Evolutionary conservation across 2,888 invertebrate genomes (phyloP).

Genomic region (Branchipolynoe longqiensis): DNA sequence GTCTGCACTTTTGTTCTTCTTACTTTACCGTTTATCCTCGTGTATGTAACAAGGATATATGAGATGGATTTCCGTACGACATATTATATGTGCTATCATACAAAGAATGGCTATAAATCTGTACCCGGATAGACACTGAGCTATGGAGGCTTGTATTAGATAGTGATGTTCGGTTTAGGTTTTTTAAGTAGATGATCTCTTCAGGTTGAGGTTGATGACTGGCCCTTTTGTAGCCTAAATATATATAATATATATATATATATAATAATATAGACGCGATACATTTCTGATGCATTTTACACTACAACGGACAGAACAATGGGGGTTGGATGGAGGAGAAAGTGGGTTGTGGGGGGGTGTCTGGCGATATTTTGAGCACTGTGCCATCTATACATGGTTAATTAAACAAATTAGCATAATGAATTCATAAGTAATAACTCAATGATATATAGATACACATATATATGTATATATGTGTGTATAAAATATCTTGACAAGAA

Average conservation of each 20-base stretch:
- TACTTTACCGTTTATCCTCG: conserved; percentile 9
- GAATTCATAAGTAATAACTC: conserved; percentile 30
- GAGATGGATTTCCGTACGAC: conserved; percentile 52
- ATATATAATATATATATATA: conserved; percentile 26
- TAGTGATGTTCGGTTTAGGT: conserved; percentile 14
- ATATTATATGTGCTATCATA: conserved; percentile 47
- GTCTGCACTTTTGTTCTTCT: neutral
- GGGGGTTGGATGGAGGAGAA: too few species aligned
- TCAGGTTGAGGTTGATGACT: conserved; percentile 51
- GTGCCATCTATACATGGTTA: conserved; percentile 29
- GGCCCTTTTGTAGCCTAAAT: conserved; percentile 50
- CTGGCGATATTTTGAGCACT: conserved; percentile 43
- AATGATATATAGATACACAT: too few species aligned
- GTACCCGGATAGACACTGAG: conserved; percentile 56
- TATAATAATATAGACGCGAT: too few species aligned
- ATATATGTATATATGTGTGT: too few species aligned
- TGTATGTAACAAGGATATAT: conserved; percentile 33
- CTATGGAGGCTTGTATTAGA: conserved; percentile 3
- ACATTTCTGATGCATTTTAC: conserved; percentile 30
- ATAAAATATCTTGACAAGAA: conserved; percentile 17
- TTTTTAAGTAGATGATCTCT: conserved; percentile 43
- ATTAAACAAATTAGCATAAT: conserved; percentile 26
- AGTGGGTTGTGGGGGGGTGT: conserved; percentile 1
- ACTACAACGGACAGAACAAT: conserved; percentile 42
- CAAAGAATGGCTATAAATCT: conserved; percentile 47